A percentile compares a stretch with the other conserved stretches of the same genome.
Evolutionary conservation across 1,140 invertebrate genomes (phyloP).

Genomic region (Scaptomyza montana): DNA sequence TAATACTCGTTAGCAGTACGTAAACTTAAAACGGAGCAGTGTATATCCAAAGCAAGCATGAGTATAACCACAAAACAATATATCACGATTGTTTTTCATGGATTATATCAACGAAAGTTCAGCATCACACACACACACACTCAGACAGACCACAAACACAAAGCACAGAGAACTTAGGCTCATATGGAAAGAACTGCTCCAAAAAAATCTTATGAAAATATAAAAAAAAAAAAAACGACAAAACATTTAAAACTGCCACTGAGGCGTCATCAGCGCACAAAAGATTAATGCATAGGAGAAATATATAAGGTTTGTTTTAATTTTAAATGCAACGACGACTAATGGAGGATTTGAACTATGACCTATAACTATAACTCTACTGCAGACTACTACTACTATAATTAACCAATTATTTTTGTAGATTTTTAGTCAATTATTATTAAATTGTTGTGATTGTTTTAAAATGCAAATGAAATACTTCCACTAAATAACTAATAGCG

Average conservation of each 20-base stretch:
- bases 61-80: conserved; percentile 66
- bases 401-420: conserved; percentile 80
- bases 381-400: conserved; percentile 47
- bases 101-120: conserved; percentile 46
- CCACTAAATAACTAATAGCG: conserved; percentile 73
- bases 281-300: conserved; percentile 67
- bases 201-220: conserved; percentile 18
- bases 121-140: conserved; percentile 57
- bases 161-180: conserved; percentile 9
- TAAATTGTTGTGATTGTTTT: conserved; percentile 84
- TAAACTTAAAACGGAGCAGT: conserved; percentile 28
- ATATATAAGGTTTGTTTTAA: conserved; percentile 76
- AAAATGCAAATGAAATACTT: conserved; percentile 70
- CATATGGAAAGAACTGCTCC: conserved; percentile 16
- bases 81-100: conserved; percentile 62
- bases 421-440: conserved; percentile 82
- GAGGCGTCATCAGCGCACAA: conserved; percentile 76
- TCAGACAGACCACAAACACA: conserved; percentile 17
- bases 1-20: conserved; percentile 65
- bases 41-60: not conserved
- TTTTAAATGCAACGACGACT: conserved; percentile 77
- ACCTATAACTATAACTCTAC: conserved; percentile 56
- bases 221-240: conserved; percentile 13
- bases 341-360: conserved; percentile 83
- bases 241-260: conserved; percentile 66